Percentiles rank a stretch among this genome's conserved stretches.
phyloP scores from a whole-genome alignment of 2,113 vertebrate genomes.

The Vulpes vulpes region DNA sequence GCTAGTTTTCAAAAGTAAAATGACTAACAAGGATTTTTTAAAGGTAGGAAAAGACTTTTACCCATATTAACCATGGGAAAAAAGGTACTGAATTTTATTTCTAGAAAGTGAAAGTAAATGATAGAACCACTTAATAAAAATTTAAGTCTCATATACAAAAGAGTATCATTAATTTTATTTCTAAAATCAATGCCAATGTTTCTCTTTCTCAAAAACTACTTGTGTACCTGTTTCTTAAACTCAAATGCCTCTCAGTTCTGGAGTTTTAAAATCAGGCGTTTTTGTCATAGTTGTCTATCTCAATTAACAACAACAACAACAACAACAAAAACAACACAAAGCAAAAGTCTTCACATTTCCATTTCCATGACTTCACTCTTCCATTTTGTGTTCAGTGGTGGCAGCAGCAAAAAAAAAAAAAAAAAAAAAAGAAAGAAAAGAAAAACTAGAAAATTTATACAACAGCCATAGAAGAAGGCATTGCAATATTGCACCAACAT shows the following conservation, averaged over 20 bases:
- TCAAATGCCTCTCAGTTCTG: conserved; percentile 50
- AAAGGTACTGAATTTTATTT: conserved; percentile 46
- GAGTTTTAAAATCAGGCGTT: conserved; percentile 62
- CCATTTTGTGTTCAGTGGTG: conserved; percentile 74
- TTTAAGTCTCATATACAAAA: conserved; percentile 51
- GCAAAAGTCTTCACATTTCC: conserved; percentile 75
- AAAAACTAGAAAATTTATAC: conserved; percentile 70
- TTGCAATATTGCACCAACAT: conserved; percentile 83
- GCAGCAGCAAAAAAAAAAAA: conserved; percentile 77
- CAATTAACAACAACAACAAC: neutral
- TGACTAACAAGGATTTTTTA: conserved; percentile 59
- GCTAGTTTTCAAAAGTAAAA: conserved; percentile 72
- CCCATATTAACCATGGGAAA: conserved; percentile 62
- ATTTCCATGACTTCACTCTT: conserved; percentile 72
- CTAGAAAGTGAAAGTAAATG: conserved; percentile 66
- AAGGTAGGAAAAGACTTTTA: conserved; percentile 64
- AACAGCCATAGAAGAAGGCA: conserved; percentile 81
- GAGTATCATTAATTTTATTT: conserved; percentile 42
- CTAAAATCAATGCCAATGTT: conserved; percentile 63
- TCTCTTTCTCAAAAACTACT: conserved; percentile 60
- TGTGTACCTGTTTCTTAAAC: conserved; percentile 67
- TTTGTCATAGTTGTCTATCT: conserved; percentile 40
- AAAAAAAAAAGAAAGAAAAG: neutral
- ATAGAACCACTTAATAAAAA: conserved; percentile 59
- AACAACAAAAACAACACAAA: neutral